Base-by-base conservation (phyloP, 2,797 vertebrate species). In the Threskiornis aethiopicus region DNA sequence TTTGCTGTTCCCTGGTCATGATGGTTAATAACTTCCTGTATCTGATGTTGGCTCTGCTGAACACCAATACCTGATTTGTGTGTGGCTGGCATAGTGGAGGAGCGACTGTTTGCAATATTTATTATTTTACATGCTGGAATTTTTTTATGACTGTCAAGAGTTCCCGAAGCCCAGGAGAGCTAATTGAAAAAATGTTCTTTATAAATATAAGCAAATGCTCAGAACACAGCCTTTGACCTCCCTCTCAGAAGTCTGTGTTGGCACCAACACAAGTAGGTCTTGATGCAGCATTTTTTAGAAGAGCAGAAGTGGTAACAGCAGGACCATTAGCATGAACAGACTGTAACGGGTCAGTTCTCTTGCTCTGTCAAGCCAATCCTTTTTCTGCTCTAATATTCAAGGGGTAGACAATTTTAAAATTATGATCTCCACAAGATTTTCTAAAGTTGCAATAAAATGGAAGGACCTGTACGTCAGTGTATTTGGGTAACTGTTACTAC, bases 261-360 rank as follows among this genome's bases (percentile, higher is more conserved):
- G 72, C 88, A 80, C 55, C 75, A 42, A 35, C 42, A 78, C 22
- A 80, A 76, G 37, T 21, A 77, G 21, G n/a, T 86, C 76, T 92
- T n/a, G 28, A 51, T 29, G 29, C 20, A 78, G n/a, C 10, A 39
- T 18, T 44, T 89, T 83, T 93, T 26, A 77, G 24, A 84, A 77
- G 16, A 61, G 57, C 89, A 95, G 93, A 97, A 92, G 81, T 41
- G 77, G 11, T 42, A 84, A 17, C 84, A 91, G 89, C 84, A 91
- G 83, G 70, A 87, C 2, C 9, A 5, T 57, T 75, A 84, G 11
- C 19, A 64, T 25, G 49, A 90, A 57, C 57, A 81, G 57, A 49
- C 8, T 88, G 33, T 28, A 64, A 41, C 4, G 4, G 47, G 37
- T 54, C 54, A 89, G 21, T 49, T 72, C 19, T 52, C 58, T 59